Evolutionary conservation across 2,888 invertebrate species (phyloP).

Genomic region (Polymixis lichenea): DNA sequence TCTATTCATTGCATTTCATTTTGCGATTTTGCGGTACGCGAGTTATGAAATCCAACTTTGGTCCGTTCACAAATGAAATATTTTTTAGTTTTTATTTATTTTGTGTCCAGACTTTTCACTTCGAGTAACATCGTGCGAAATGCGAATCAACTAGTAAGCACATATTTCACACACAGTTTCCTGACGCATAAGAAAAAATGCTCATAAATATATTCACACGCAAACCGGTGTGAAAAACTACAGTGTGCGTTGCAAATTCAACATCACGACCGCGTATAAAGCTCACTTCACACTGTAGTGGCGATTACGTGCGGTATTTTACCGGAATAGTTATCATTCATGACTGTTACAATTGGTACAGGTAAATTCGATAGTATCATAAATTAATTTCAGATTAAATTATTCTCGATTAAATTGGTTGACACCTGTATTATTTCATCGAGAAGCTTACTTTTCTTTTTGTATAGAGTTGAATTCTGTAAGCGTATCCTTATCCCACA

Average conservation of each 20-base stretch:
- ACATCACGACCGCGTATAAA: conserved; percentile 25
- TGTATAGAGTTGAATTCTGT: too few relatives aligned
- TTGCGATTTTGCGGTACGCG: background rate
- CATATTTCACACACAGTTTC: background rate
- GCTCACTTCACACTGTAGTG: conserved; percentile 20
- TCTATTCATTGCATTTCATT: background rate
- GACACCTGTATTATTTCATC: too few relatives aligned
- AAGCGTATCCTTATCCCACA: too few relatives aligned
- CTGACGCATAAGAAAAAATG: conserved; percentile 23
- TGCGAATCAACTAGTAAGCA: too few relatives aligned
- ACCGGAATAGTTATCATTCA: background rate
- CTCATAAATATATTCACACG: background rate
- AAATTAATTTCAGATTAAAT: background rate
- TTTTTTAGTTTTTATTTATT: too few relatives aligned
- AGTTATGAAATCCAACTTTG: background rate
- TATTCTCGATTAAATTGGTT: background rate
- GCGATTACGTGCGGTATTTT: background rate
- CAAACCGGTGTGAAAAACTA: conserved; percentile 25
- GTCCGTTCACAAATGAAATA: too few relatives aligned
- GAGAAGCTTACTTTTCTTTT: too few relatives aligned
- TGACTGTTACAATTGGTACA: background rate
- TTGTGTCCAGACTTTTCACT: too few relatives aligned
- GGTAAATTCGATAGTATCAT: background rate
- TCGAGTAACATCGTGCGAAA: too few relatives aligned
- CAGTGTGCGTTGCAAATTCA: conserved; percentile 37